Conservation (phyloP, 1,140 invertebrate genomes). For the Drosophila orosa region DNA sequence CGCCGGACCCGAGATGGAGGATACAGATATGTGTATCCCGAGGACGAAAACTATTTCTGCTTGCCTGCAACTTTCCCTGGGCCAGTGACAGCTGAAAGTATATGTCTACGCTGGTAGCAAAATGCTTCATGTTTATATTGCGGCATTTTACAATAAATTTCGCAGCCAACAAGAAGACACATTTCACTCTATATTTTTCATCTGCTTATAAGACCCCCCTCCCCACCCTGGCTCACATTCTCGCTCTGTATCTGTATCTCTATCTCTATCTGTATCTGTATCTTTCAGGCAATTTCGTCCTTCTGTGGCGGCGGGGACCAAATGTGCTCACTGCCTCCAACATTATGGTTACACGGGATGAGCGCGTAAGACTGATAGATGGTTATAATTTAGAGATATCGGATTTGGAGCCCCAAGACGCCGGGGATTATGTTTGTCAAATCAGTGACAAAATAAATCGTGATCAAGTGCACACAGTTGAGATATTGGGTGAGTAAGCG, state of each 20-base stretch:
- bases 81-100: slow-evolving; percentile 61
- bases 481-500: slow-evolving; percentile 82
- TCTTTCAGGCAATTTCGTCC: slow-evolving; percentile 86
- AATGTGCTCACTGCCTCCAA: slow-evolving; percentile 88
- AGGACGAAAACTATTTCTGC: slow-evolving; percentile 54
- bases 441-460: slow-evolving; percentile 87
- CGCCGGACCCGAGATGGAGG: slow-evolving; percentile 17
- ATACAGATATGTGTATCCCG: slow-evolving; percentile 46
- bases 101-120: slow-evolving; percentile 44
- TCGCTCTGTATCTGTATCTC: slow-evolving; percentile 9
- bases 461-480: slow-evolving; percentile 86
- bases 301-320: slow-evolving; percentile 88
- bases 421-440: slow-evolving; percentile 87
- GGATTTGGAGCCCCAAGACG: slow-evolving; percentile 85
- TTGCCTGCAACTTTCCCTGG: slow-evolving; percentile 23
- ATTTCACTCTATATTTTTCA: slow-evolving; percentile 50
- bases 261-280: slow-evolving; percentile 27
- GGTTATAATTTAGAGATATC: slow-evolving; percentile 89
- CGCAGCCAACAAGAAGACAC: slow-evolving; percentile 48
- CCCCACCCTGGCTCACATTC: neutral
- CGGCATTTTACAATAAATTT: slow-evolving; percentile 76
- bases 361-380: slow-evolving; percentile 88
- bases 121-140: slow-evolving; percentile 73
- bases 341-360: slow-evolving; percentile 89
- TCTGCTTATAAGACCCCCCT: slow-evolving; percentile 23